These are phyloP conservation scores for Pycnonotus jocosus DNA, from an alignment of 2,113 vertebrate species.

Conservation along the genomic window DNA sequence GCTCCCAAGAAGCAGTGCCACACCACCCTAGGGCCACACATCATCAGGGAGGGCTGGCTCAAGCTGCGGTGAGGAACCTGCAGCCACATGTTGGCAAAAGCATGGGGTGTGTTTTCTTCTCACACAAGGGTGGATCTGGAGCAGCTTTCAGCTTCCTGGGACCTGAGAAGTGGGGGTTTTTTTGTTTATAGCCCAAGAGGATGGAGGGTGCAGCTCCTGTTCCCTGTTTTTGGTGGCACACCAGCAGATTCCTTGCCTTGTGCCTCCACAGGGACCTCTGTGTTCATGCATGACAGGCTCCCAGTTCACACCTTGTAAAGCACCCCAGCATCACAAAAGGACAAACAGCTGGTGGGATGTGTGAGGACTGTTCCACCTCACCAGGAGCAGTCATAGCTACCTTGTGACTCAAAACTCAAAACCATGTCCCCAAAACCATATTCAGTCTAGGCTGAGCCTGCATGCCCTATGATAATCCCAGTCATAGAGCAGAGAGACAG, in stretches of 20 bases:
- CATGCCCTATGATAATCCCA: neutral
- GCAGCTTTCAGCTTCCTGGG: neutral
- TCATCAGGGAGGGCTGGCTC: neutral
- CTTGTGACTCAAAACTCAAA: neutral
- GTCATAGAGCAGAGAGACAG: neutral
- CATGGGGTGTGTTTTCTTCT: neutral
- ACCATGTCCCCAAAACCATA: fast-evolving
- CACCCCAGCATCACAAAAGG: neutral
- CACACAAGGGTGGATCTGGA: neutral
- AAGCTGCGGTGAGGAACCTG: neutral
- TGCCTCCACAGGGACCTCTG: neutral
- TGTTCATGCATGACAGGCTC: neutral
- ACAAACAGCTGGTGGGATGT: neutral
- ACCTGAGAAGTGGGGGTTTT: neutral
- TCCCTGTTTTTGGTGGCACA: neutral
- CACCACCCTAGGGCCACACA: neutral
- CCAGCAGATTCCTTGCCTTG: neutral
- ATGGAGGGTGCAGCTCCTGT: neutral
- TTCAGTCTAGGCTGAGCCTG: neutral
- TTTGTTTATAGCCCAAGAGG: neutral
- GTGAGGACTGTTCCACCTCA: neutral
- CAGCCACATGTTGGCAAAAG: constrained; percentile 5
- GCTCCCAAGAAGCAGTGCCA: neutral
- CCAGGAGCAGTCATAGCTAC: neutral
- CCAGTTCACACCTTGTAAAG: neutral